Evolutionary conservation across 2,797 vertebrate genomes (phyloP), one percentile per base, ranked within the genome.

Genomic region (Scolopax rusticola): DNA sequence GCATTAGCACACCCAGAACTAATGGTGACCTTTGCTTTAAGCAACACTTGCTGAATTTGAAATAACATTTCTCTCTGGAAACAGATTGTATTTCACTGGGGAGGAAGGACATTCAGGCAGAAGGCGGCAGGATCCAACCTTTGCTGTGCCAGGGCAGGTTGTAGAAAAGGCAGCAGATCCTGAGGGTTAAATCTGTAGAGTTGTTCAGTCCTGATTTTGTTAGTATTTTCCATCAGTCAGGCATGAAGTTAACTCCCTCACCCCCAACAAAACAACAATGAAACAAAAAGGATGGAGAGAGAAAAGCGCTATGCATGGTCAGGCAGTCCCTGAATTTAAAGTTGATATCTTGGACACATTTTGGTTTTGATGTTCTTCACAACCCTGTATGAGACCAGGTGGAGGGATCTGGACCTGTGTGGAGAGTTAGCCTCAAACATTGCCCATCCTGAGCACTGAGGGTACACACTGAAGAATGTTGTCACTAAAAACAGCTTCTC

Each of bases 1-100:
- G 6, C 63, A 94, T 87, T 89, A 93, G 36, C 63, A 89, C 63
- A 89, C 70, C 67, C 77, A 87, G 48, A 93, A 60, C 43, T 95
- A 90, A 87, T 92, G 64, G 45, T 87, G 74, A 84, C 60, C 80
- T 96, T 96, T 95, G 67, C 70, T 95, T 84, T 50, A 89, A 93
- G 85, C 36, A 79, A n/a, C 56, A 33, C 40, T 81, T 73, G 59
- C 82, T 88, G 89, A 93, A 90, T 70, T 60, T 65, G 56, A 94
- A 90, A 87, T 84, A 93, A 50, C 11, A 36, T 87, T 90, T 89
- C 48, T 83, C 38, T 38, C 48, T 65, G 60, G 33, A 94, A 95
- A 64, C 2, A 8, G 63, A 28, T 27, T 80, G 45, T 1, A 0
- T 93, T 90, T 84, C 84, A 16, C 21, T 12, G 30, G 16, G n/a